Base-by-base conservation (phyloP, 2,888 invertebrate genomes). In the Tanypteryx hageni region DNA sequence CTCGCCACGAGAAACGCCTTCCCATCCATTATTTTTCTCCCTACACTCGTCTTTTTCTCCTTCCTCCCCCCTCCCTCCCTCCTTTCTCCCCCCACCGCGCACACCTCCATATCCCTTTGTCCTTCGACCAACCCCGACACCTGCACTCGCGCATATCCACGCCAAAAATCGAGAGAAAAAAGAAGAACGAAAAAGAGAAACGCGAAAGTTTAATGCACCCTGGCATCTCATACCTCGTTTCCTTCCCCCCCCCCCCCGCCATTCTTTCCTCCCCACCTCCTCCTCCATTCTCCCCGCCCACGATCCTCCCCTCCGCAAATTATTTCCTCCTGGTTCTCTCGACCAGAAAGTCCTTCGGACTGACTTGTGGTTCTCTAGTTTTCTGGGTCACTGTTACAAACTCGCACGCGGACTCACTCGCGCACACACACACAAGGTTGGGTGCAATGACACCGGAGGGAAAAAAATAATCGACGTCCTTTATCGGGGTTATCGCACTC, bases 331-430 rank as follows among this genome's bases (percentile, higher is more conserved):
- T 22, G 76, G 76, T 76, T 76, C 76, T n/a, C 76, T 76, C 22
- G 76, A n/a, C 10, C 76, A 76, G 22, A 76, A 76, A 76, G 76
- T 76, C 76, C 76, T 76, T 76, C 76, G 76, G 27, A 5, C n/a
- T n/a, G 76, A 10, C 76, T n/a, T 27, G 76, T 22, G 76, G 76
- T 76, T 76, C 76, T 76, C 76, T 76, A 76, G 58, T 59, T 89
- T 64, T 89, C 64, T 89, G 64, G 89, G 89, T 89, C 89, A 89
- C 89, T 64, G 89, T 89, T 89, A 89, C 89, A 61, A 64, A 44
- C 86, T 16, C 61, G 27, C 86, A 86, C 86, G 86, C 86, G 86
- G 61, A 16, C 64, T 64, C n/a, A 64, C 64, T 31, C 82, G 31
- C 31, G 82, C 83, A 44, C 14, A 13, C 56, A 83, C 89, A 27